A percentile compares a stretch with the other conserved stretches of the same genome.
Evolutionary conservation across 2,113 vertebrate genomes (phyloP).

Genomic region (Sorex araneus): DNA sequence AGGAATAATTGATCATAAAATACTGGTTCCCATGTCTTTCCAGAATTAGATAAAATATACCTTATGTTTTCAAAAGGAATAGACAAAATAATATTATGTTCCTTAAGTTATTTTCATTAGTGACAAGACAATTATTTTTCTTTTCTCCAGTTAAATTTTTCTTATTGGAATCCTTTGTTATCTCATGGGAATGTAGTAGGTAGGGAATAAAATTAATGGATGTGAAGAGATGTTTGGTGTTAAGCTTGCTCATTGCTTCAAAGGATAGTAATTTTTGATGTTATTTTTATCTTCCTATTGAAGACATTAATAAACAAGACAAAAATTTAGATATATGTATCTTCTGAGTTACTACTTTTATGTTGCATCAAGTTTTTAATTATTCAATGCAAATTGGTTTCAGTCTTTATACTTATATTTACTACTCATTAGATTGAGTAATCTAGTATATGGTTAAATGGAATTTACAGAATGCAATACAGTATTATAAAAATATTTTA

Average conservation of each 20-base stretch:
- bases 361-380: neutral
- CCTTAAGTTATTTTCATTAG: neutral
- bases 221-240: neutral
- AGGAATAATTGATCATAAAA: conserved; percentile 8
- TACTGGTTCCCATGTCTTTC: neutral
- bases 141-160: neutral
- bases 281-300: neutral
- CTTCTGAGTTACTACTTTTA: neutral
- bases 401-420: conserved; percentile 4
- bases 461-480: neutral
- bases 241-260: neutral
- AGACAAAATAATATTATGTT: neutral
- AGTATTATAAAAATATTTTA: neutral
- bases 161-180: neutral
- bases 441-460: neutral
- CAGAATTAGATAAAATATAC: neutral
- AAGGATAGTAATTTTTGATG: neutral
- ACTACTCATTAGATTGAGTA: neutral
- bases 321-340: neutral
- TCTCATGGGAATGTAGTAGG: neutral
- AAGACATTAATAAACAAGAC: neutral
- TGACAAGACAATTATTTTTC: neutral
- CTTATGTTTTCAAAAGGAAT: conserved; percentile 3
- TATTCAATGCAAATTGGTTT: neutral
- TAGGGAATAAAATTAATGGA: neutral